Evolutionary conservation across 2,113 vertebrate species (phyloP), one percentile per base, ranked within the genome.

Genomic region (Myotis davidii): DNA sequence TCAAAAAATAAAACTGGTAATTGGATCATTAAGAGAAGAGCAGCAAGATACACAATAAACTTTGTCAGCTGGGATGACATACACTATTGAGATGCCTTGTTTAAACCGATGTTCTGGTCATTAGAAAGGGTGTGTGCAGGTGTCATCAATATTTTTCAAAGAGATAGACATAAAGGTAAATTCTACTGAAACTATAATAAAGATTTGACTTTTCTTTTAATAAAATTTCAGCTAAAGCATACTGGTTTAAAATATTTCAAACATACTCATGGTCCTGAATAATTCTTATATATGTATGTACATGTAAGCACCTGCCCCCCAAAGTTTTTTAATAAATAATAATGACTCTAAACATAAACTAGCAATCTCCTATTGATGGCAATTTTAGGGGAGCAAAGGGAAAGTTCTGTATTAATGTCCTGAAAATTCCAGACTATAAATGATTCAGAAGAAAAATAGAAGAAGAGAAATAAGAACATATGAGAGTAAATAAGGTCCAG

Each of bases 191-290:
- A 37, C 4, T 45, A 37, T 42, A 89, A 83, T 45, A 72, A 65
- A 79, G 7, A 73, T 81, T 14, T 74, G 69, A 78, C n/a, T 83
- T 50, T 42, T 79, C 21, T 61, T 90, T 90, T 65, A 88, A 64
- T 89, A 8, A 67, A 90, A 73, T 67, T 76, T 90, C 13, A 91
- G 9, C 17, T 93, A 87, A 61, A n/a, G 7, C 12, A 14, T 3
- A 74, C 39, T 93, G 69, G 64, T 45, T 95, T 52, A 86, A 86
- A 74, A 50, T 25, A 81, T 76, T 89, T 91, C 34, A 93, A 78
- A 83, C 7, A 82, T 69, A 64, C 37, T 12, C 73, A 16, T 79
- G 67, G 4, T 11, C 54, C 54, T 88, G 7, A 93, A 65, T 69
- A 20, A 50, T 52, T 88, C 77, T 90, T 18, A 39, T 39, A 12